Evolutionary conservation across 2,888 invertebrate genomes (phyloP).

Genomic region (Xestia c-nigrum): DNA sequence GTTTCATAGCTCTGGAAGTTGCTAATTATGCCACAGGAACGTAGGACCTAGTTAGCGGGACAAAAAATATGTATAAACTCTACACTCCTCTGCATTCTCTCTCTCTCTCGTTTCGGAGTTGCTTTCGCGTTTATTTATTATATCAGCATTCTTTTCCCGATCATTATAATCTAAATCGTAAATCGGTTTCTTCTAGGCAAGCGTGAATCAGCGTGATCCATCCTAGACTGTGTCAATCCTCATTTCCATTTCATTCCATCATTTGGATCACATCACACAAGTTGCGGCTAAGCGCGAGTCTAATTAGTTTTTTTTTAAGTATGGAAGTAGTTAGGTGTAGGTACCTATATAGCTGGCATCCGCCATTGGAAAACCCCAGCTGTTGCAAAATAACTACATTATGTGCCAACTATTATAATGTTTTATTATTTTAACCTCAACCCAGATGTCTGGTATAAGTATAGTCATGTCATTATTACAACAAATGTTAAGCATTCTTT

Average conservation of each 20-base stretch:
- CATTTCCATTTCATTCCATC: too few species aligned
- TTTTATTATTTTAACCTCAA: slow-evolving; percentile 45
- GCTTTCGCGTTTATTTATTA: too few species aligned
- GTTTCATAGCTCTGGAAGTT: neutral
- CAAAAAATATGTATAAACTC: neutral
- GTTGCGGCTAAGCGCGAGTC: too few species aligned
- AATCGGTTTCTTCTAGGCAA: too few species aligned
- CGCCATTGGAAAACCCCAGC: slow-evolving; percentile 4
- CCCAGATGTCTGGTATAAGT: slow-evolving; percentile 42
- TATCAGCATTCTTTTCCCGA: too few species aligned
- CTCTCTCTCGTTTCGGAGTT: too few species aligned
- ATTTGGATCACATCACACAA: too few species aligned
- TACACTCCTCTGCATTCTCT: too few species aligned
- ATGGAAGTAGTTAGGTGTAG: neutral
- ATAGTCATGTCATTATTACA: slow-evolving; percentile 28
- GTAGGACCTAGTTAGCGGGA: neutral
- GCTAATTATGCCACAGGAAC: neutral
- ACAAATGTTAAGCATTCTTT: slow-evolving; percentile 12
- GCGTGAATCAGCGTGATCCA: too few species aligned
- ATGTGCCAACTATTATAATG: neutral
- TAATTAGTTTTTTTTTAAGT: neutral
- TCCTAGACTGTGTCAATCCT: too few species aligned
- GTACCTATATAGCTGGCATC: neutral
- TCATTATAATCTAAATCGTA: too few species aligned
- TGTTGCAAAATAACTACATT: slow-evolving; percentile 17